Evolutionary conservation across 1,140 invertebrate species (phyloP).

Genomic region (Drosophila rufa): DNA sequence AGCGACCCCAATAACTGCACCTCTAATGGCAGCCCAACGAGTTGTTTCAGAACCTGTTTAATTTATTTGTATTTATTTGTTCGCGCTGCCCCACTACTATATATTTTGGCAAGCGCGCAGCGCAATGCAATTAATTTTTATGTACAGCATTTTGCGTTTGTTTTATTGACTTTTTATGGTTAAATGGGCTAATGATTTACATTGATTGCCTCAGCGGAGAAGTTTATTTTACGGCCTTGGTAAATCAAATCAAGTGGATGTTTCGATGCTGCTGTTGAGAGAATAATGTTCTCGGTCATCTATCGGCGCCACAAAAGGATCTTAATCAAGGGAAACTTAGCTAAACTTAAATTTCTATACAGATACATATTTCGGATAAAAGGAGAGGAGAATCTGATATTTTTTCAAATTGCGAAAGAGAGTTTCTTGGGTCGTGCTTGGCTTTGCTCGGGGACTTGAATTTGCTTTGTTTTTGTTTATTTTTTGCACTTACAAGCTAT

Average conservation of each 20-base stretch:
- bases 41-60: constrained; percentile 50
- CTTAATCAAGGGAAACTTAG: constrained; percentile 7
- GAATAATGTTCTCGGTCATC: constrained; percentile 14
- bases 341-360: not conserved
- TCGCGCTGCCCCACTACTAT: constrained; percentile 13
- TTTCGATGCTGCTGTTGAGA: not conserved
- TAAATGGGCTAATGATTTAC: constrained; percentile 66
- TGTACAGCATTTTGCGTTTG: constrained; percentile 54
- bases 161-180: constrained; percentile 62
- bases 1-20: constrained; percentile 62
- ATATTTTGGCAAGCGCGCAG: constrained; percentile 8
- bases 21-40: constrained; percentile 43
- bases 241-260: constrained; percentile 29
- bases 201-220: constrained; percentile 30
- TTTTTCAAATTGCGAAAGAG: not conserved
- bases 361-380: not conserved
- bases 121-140: constrained; percentile 54
- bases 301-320: not conserved
- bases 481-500: constrained; percentile 67
- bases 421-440: constrained; percentile 6
- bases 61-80: constrained; percentile 51
- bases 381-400: not conserved
- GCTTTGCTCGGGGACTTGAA: constrained; percentile 11
- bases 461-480: not conserved
- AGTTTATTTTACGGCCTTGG: constrained; percentile 40